Percentiles rank a stretch among this genome's conserved stretches.
Conservation (phyloP, 1,140 invertebrate genomes). For the Heliconius hewitsoni region DNA sequence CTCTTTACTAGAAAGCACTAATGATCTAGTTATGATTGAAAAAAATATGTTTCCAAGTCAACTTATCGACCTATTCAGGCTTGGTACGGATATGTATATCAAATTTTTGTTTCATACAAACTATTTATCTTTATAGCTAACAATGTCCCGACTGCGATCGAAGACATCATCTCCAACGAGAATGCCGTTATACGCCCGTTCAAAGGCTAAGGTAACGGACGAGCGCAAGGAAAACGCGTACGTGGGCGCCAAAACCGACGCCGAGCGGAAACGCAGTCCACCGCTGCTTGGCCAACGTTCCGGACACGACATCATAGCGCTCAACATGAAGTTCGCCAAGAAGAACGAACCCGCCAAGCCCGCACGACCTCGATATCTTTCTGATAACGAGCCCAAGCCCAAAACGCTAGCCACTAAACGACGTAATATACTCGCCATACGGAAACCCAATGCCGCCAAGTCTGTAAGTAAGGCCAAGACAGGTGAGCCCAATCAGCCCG, state of each 20-base stretch:
- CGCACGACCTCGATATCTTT: slow-evolving; percentile 54
- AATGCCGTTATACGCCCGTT: slow-evolving; percentile 63
- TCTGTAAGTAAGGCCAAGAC: slow-evolving; percentile 51
- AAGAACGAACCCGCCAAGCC: slow-evolving; percentile 65
- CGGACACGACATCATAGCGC: slow-evolving; percentile 60
- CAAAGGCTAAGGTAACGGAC: slow-evolving; percentile 66
- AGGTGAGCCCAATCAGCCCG: slow-evolving; percentile 52
- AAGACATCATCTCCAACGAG: slow-evolving; percentile 66
- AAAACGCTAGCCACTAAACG: slow-evolving; percentile 65
- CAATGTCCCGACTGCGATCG: slow-evolving; percentile 67
- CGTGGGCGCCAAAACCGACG: slow-evolving; percentile 60
- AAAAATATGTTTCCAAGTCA: too few relatives aligned
- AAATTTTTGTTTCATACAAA: background rate
- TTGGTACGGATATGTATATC: background rate
- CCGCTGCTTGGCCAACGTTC: slow-evolving; percentile 60
- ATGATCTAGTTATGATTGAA: too few relatives aligned
- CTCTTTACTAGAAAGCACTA: too few relatives aligned
- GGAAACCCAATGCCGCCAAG: slow-evolving; percentile 68
- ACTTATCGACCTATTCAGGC: background rate
- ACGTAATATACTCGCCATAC: slow-evolving; percentile 64
- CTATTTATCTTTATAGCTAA: slow-evolving; percentile 58
- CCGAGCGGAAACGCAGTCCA: slow-evolving; percentile 57
- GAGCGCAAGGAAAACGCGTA: slow-evolving; percentile 76
- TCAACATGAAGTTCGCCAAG: slow-evolving; percentile 63
- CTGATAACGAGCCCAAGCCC: slow-evolving; percentile 67